Conservation (phyloP, 1,140 invertebrate species). For the Helicoverpa armigera region DNA sequence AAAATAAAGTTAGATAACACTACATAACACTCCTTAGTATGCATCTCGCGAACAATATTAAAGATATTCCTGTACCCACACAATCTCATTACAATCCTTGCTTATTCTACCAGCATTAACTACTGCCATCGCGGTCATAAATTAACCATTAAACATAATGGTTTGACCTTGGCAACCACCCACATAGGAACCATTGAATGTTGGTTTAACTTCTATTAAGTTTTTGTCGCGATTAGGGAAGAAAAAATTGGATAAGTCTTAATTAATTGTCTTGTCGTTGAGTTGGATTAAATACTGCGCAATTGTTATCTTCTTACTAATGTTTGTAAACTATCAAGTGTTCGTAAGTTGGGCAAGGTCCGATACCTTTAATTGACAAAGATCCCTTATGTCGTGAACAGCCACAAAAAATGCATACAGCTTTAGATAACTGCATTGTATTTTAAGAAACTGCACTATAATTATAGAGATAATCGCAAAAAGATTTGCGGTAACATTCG, state of each 20-base stretch:
- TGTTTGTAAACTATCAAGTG: too few relatives aligned
- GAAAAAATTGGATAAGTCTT: neutral
- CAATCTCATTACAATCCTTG: slow-evolving; percentile 1
- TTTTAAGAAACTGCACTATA: too few relatives aligned
- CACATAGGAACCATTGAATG: slow-evolving; percentile 6
- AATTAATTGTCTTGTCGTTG: slow-evolving; percentile 8
- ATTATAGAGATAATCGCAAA: too few relatives aligned
- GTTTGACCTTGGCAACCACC: slow-evolving; percentile 25
- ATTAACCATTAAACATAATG: slow-evolving; percentile 24
- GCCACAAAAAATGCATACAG: too few relatives aligned
- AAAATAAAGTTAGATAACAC: neutral
- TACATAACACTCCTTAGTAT: slow-evolving; percentile 3
- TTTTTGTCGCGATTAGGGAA: neutral
- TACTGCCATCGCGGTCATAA: slow-evolving; percentile 23
- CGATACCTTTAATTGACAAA: too few relatives aligned
- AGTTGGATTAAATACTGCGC: neutral
- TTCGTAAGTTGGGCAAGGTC: too few relatives aligned
- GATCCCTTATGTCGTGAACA: too few relatives aligned
- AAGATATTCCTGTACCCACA: neutral
- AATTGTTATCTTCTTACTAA: neutral
- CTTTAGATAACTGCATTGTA: too few relatives aligned
- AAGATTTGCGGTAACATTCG: too few relatives aligned
- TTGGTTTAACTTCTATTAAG: neutral
- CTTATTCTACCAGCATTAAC: slow-evolving; percentile 29
- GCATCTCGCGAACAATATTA: neutral